A percentile compares a stretch with the other conserved stretches of the same genome.
Evolutionary conservation across 2,113 vertebrate genomes (phyloP).

Genomic region (Pseudorhombus dupliciocellatus): DNA sequence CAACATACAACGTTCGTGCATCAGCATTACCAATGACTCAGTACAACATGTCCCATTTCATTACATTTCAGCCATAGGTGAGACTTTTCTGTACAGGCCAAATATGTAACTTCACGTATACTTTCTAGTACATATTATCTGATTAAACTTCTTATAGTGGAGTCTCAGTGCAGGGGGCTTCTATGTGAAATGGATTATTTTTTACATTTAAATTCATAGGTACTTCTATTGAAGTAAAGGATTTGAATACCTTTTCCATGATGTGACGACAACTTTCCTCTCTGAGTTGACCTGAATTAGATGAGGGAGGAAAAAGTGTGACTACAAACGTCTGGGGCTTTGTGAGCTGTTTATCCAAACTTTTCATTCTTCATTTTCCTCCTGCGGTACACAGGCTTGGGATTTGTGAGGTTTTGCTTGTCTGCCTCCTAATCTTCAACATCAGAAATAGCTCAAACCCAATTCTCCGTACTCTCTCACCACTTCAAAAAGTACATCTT

Average conservation of each 20-base stretch:
- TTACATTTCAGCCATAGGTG: background rate
- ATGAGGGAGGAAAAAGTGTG: background rate
- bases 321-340: background rate
- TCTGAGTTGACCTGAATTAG: slow-evolving; percentile 9
- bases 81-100: background rate
- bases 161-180: background rate
- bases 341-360: slow-evolving; percentile 20
- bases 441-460: slow-evolving; percentile 26
- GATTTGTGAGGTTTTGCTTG: slow-evolving; percentile 31
- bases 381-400: background rate
- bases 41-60: too few relatives aligned
- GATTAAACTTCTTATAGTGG: background rate
- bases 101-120: background rate
- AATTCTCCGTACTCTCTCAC: slow-evolving; percentile 10
- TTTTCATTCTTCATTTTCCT: slow-evolving; percentile 31
- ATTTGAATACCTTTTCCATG: background rate
- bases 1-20: too few relatives aligned
- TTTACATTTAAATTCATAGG: background rate
- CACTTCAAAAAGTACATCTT: slow-evolving; percentile 3
- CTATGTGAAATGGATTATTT: background rate
- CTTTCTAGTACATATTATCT: background rate
- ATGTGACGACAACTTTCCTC: background rate
- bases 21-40: too few relatives aligned
- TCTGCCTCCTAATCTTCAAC: slow-evolving; percentile 31
- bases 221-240: background rate